Evolutionary conservation across 2,888 invertebrate genomes (phyloP), one percentile per base, ranked within the genome.

Genomic region (Ochropleura plecta): DNA sequence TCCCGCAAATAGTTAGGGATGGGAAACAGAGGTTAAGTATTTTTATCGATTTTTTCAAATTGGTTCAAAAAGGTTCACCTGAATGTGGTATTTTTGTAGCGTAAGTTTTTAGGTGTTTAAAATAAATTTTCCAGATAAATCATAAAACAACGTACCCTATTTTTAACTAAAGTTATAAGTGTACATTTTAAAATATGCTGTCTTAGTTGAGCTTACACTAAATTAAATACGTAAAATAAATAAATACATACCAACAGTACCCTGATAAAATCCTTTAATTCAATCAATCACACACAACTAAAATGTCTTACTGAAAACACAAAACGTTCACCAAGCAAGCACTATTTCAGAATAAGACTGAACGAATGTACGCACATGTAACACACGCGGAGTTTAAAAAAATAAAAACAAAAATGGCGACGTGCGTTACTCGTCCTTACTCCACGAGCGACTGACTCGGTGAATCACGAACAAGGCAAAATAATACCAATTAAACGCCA

Each of bases 381-480:
- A 88, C 87, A 85, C 93, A 91, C 89, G 88, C 88, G 86, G 80
- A 84, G 89, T 85, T 88, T 85, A 90, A 91, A 92, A 91, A 80
- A 76, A 80, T 86, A 89, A 88, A 91, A 88, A 83, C 87, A 90
- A 86, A 76, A 85, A 89, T 88, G 88, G 90, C 89, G 88, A 85
- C 92, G 92, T 88, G 91, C 94, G 90, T 81, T 88, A 89, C 88
- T 89, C 91, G 90, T 90, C 89, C 87, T 71, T 74, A 76, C 81
- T 90, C 88, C 90, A 91, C 90, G 91, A 92, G 90, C 91, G 89
- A 95, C 95, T 94, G 94, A 90, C 93, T 89, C 90, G 89, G 92
- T 95, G 95, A 96, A 92, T 95, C 95, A 96, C 93, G 90, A 93
- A 94, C 92, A 91, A 93, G 92, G 95, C 94, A 93, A 95, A 94